Evolutionary conservation across 2,113 vertebrate genomes (phyloP), one percentile per base, ranked within the genome.

Genomic region (Zingel zingel): DNA sequence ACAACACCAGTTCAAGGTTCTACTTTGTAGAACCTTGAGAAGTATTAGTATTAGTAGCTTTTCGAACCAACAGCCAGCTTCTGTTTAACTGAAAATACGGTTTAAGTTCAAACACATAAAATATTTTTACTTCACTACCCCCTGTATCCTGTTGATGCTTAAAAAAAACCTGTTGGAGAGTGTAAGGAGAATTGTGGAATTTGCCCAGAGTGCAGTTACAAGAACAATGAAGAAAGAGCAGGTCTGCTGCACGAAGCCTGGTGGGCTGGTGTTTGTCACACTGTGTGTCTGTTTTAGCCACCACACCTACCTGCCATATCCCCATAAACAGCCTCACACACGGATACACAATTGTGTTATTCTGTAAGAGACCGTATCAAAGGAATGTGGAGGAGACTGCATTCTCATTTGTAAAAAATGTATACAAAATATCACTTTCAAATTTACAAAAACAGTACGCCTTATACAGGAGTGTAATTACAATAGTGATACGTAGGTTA

Each of bases 251-350:
- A 16, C 36, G 59, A 61, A 61, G 70, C 25, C 27, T 18, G 58
- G 61, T 74, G 64, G 54, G 69, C 50, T 74, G 82, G 64, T 66
- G 66, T 89, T 77, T 77, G 69, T 82, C 43, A 39, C 18, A 67
- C 47, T 68, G 64, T 79, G 77, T 89, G 74, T 76, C 65, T 81
- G 50, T 89, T 64, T 86, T n/a, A 70, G 82, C 68, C 63, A 74
- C 93, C 88, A 87, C 94, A 92, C 91, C 91, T 88, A 93, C 90
- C 83, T 86, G 89, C 79, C 79, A 90, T 82, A 88, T 74, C 33
- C 43, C 63, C 75, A 81, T 21, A 68, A 69, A 73, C 70, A 79
- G 73, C 23, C 63, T 54, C 33, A 33, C 43, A 16, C 70, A 58
- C 48, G 73, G 64, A 25, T 36, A 81, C 50, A 25, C 53, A 30